These are phyloP conservation scores for Lordiphosa collinella DNA, from an alignment of 1,140 invertebrate species.

Conservation along the genomic window DNA sequence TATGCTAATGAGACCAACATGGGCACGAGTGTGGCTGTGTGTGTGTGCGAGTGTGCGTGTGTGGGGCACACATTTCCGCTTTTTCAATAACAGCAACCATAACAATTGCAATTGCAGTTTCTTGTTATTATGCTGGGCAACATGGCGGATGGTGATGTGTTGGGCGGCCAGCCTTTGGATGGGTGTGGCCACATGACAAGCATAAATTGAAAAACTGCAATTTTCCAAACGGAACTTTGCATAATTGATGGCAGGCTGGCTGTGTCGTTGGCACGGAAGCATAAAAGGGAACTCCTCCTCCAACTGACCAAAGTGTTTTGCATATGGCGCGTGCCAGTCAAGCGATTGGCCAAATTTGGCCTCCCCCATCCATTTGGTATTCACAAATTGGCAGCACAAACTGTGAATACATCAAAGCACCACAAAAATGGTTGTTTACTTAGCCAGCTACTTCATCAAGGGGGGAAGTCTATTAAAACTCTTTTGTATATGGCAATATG, in stretches of 20 bases:
- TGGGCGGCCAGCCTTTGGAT: slow-evolving; percentile 3
- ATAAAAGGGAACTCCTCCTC: slow-evolving; percentile 34
- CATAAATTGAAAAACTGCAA: slow-evolving; percentile 65
- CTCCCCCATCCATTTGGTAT: slow-evolving; percentile 41
- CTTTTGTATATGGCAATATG: slow-evolving; percentile 26
- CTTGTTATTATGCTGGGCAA: slow-evolving; percentile 50
- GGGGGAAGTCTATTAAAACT: slow-evolving; percentile 2
- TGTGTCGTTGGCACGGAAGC: slow-evolving; percentile 73
- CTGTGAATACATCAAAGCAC: slow-evolving; percentile 54
- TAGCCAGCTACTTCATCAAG: slow-evolving; percentile 6
- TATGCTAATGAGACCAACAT: slow-evolving; percentile 42
- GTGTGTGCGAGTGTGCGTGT: slow-evolving; percentile 2
- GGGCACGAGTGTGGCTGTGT: background rate
- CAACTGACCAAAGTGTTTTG: slow-evolving; percentile 37
- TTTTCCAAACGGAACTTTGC: slow-evolving; percentile 59
- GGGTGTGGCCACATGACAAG: slow-evolving; percentile 56
- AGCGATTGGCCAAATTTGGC: slow-evolving; percentile 67
- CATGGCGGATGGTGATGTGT: slow-evolving; percentile 48
- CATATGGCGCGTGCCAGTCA: slow-evolving; percentile 68
- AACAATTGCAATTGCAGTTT: slow-evolving; percentile 46
- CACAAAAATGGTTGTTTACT: slow-evolving; percentile 29
- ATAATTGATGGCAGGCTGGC: slow-evolving; percentile 56
- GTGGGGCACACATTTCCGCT: slow-evolving; percentile 55
- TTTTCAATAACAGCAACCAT: slow-evolving; percentile 34
- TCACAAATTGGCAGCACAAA: slow-evolving; percentile 46